Evolutionary conservation across 1,140 invertebrate genomes (phyloP).

Genomic region (Macrocentrus cingulum): DNA sequence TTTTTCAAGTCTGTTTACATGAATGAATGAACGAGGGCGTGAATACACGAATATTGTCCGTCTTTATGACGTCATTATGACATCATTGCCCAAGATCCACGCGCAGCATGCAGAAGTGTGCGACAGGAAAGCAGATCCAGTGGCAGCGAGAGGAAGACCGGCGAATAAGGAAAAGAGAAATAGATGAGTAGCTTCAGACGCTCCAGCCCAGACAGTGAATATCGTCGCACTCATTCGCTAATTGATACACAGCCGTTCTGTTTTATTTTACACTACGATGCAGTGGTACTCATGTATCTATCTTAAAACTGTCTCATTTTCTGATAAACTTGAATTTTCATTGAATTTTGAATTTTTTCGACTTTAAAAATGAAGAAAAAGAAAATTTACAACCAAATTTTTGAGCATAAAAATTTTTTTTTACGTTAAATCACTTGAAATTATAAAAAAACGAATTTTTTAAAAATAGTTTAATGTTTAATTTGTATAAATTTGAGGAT

Average conservation of each 20-base stretch:
- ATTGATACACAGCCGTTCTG: constrained; percentile 52
- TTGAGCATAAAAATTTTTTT: too few species aligned
- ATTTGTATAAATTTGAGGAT: too few species aligned
- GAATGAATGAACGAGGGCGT: background rate
- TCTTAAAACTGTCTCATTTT: too few species aligned
- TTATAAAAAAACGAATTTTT: too few species aligned
- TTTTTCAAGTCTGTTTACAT: background rate
- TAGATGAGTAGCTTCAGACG: constrained; percentile 28
- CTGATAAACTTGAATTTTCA: too few species aligned
- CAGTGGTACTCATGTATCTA: constrained; percentile 43
- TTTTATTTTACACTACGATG: constrained; percentile 46
- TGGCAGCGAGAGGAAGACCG: constrained; percentile 7
- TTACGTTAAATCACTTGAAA: too few species aligned
- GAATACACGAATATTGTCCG: constrained; percentile 21
- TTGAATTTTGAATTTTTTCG: too few species aligned
- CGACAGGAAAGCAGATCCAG: constrained; percentile 1
- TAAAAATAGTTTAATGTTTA: too few species aligned
- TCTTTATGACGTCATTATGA: constrained; percentile 47
- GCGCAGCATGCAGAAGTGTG: constrained; percentile 13
- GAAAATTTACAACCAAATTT: too few species aligned
- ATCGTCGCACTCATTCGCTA: constrained; percentile 52
- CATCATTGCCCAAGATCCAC: constrained; percentile 35
- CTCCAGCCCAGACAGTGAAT: constrained; percentile 54
- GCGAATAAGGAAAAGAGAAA: constrained; percentile 14
- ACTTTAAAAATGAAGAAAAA: constrained; percentile 3